Conservation (phyloP, 1,140 invertebrate species). For the Zaprionus capensis region DNA sequence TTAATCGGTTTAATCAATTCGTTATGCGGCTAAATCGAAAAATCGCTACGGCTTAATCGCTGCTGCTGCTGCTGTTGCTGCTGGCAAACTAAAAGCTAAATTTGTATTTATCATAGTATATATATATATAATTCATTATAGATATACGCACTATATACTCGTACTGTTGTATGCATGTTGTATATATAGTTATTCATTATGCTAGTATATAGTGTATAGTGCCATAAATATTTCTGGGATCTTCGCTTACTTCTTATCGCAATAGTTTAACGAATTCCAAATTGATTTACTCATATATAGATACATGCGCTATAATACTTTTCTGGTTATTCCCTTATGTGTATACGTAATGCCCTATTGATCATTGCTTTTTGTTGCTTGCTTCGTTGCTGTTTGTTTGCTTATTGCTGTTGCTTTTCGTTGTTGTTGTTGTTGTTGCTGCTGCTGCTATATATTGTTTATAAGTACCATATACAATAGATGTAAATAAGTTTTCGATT, state of each 20-base stretch:
- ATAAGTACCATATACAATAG: conserved; percentile 62
- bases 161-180: conserved; percentile 38
- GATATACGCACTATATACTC: conserved; percentile 38
- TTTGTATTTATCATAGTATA: conserved; percentile 33
- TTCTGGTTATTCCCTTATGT: conserved; percentile 48
- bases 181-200: conserved; percentile 50
- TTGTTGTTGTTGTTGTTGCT: conserved; percentile 54
- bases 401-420: conserved; percentile 32
- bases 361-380: conserved; percentile 38
- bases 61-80: conserved; percentile 28
- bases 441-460: conserved; percentile 42
- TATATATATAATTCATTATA: conserved; percentile 35
- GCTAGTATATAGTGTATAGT: conserved; percentile 66
- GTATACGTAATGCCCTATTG: conserved; percentile 40
- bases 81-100: conserved; percentile 51
- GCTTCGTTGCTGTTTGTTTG: conserved; percentile 53
- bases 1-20: conserved; percentile 72
- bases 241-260: conserved; percentile 71
- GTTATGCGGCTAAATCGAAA: conserved; percentile 75
- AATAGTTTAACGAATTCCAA: conserved; percentile 79
- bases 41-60: conserved; percentile 68
- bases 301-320: conserved; percentile 75
- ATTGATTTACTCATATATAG: conserved; percentile 69
- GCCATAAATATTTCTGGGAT: conserved; percentile 65
- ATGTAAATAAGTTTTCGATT: conserved; percentile 72